Evolutionary conservation across 2,888 invertebrate species (phyloP).

Genomic region (Chouioia cunea): DNA sequence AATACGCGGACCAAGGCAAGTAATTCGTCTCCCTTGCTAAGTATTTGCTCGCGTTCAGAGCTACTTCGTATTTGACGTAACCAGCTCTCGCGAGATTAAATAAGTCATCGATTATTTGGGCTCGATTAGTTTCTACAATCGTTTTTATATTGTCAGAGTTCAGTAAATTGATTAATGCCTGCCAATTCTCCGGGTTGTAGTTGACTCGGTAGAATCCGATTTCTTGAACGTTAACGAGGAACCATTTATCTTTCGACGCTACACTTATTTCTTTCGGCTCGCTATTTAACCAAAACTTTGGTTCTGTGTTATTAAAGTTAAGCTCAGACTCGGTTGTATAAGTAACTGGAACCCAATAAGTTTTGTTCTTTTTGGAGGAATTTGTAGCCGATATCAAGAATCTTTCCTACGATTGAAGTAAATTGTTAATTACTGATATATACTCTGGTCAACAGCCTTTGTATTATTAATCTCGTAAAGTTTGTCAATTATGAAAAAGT

Average conservation of each 20-base stretch:
- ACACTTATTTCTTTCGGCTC: constrained; percentile 51
- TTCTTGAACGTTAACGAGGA: constrained; percentile 81
- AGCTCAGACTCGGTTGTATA: constrained; percentile 67
- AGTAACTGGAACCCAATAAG: constrained; percentile 69
- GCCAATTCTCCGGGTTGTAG: constrained; percentile 83
- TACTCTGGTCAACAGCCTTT: no score
- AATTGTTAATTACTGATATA: background rate
- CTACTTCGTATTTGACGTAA: constrained; percentile 77
- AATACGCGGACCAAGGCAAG: constrained; percentile 80
- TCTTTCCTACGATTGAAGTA: constrained; percentile 35
- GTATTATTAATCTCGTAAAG: no score
- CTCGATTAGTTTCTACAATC: constrained; percentile 81
- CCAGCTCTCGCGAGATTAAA: constrained; percentile 80
- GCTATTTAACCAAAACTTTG: constrained; percentile 70
- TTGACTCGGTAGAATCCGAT: constrained; percentile 81
- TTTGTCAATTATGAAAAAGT: background rate
- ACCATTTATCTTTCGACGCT: constrained; percentile 72
- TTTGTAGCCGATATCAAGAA: constrained; percentile 29
- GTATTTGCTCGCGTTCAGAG: constrained; percentile 83
- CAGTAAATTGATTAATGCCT: constrained; percentile 74
- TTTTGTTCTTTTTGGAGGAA: background rate
- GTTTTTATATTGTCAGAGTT: constrained; percentile 70
- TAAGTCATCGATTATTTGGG: constrained; percentile 86
- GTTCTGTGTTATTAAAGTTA: constrained; percentile 70
- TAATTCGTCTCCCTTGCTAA: constrained; percentile 81